Base-by-base conservation (phyloP, 1,140 invertebrate genomes). In the Idris sp. region DNA sequence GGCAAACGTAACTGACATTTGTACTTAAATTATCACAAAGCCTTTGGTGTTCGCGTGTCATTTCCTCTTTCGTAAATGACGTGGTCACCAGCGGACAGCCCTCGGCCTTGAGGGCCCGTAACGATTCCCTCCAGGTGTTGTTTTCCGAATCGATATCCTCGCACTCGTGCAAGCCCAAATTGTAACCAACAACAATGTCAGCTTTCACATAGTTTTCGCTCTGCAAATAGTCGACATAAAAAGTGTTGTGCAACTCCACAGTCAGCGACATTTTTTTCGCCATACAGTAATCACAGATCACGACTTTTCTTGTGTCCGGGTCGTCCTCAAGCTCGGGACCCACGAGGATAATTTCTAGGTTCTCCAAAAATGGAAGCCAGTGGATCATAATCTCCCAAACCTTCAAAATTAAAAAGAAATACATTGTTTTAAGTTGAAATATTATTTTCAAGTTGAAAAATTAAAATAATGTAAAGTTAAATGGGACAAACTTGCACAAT, bases 301-400 rank as follows among this genome's bases (percentile, higher is more conserved):
- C 51, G 2, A 49, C 10, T 38, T 10, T 8, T 16, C 76, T 16
- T 5, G 41, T 8, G 11, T 46, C 56, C 11, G 71, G 4, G 16
- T 25, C 64, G 19, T 65, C 48, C 7, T 44, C 16, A 16, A 86
- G 14, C 67, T 84, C 83, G 9, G 82, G 81, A 9, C 84, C 83
- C 44, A 86, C 67, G 10, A 86, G 28, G 33, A 84, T 5, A 13
- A 85, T 58, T 16, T 48, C 56, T 11, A 80, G 14, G 5, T 35
- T 41, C 15, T 44, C 56, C 9, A 80, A 30, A n/a, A 26, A 8
- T 8, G 79, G 64, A 13, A 82, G 11, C 74, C 81, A 83, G 35
- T 85, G 83, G 4, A 84, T 72, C 0, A 84, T 6, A 31, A 79
- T 77, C 62, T 84, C 83, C 81, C 83, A 85, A 33, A 77, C 26